Evolutionary conservation across 2,113 vertebrate species (phyloP).

Genomic region (Muscicapa adusta): DNA sequence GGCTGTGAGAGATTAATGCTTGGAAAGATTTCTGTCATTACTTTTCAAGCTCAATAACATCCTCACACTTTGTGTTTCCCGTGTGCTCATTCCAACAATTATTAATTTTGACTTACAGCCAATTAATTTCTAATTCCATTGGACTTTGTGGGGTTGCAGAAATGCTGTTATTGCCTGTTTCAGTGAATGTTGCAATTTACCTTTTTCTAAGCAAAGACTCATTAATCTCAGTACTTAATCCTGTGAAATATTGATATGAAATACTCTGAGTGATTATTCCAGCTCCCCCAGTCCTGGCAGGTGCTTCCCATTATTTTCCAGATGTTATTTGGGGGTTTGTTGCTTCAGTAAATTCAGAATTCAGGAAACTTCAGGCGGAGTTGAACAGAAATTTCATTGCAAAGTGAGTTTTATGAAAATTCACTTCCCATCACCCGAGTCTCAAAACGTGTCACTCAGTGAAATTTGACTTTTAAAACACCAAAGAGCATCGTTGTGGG

Average conservation of each 20-base stretch:
- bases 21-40: background rate
- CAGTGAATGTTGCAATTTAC: background rate
- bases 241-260: background rate
- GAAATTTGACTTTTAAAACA: background rate
- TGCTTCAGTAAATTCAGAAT: background rate
- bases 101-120: background rate
- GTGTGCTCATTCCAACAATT: background rate
- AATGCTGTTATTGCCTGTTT: background rate
- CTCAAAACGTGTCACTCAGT: background rate
- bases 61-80: background rate
- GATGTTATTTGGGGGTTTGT: background rate
- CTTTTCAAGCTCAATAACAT: background rate
- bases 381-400: background rate
- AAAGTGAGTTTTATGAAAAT: background rate
- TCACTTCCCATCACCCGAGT: accelerated
- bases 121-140: background rate
- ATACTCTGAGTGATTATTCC: background rate
- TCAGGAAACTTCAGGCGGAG: background rate
- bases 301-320: background rate
- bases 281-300: background rate
- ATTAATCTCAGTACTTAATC: background rate
- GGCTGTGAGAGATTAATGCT: background rate
- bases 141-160: background rate
- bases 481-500: accelerated
- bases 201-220: background rate